These are phyloP conservation scores for Cromileptes altivelis DNA, from an alignment of 2,113 vertebrate genomes.

Conservation along the genomic window DNA sequence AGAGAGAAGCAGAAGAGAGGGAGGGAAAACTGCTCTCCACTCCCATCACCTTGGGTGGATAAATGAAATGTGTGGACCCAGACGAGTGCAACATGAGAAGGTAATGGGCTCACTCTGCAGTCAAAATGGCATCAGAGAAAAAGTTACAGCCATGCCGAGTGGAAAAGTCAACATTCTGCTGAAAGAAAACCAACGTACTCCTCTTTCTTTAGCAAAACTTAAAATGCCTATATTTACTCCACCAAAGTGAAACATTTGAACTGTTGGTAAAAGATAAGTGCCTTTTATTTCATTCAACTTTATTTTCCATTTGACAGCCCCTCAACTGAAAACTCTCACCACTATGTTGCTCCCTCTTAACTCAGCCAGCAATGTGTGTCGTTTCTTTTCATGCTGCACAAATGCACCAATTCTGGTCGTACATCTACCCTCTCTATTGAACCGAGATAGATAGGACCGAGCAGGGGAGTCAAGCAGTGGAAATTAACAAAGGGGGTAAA, in stretches of 20 bases:
- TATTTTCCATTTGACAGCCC: constrained; percentile 44
- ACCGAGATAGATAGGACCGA: constrained; percentile 36
- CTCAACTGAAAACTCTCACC: constrained; percentile 27
- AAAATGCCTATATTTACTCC: constrained; percentile 48
- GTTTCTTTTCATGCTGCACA: constrained; percentile 41
- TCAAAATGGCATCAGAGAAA: constrained; percentile 39
- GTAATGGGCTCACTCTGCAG: constrained; percentile 57
- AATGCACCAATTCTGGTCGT: constrained; percentile 31
- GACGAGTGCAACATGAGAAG: constrained; percentile 50
- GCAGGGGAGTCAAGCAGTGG: constrained; percentile 32
- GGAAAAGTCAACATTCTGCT: constrained; percentile 44
- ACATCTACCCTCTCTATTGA: constrained; percentile 23
- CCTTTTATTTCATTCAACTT: constrained; percentile 47
- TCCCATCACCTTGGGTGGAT: constrained; percentile 45
- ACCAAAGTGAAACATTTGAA: constrained; percentile 28
- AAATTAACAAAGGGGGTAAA: constrained; percentile 58
- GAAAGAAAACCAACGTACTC: constrained; percentile 25
- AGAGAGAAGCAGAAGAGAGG: not conserved
- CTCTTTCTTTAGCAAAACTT: constrained; percentile 12
- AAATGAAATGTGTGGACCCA: constrained; percentile 57
- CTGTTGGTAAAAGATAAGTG: constrained; percentile 22
- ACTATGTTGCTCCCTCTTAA: constrained; percentile 23
- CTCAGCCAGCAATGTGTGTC: not conserved
- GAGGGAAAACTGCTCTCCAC: constrained; percentile 17
- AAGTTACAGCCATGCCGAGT: constrained; percentile 17